Evolutionary conservation across 2,797 vertebrate genomes (phyloP), one percentile per base, ranked within the genome.

Genomic region (Eleutherodactylus coqui): DNA sequence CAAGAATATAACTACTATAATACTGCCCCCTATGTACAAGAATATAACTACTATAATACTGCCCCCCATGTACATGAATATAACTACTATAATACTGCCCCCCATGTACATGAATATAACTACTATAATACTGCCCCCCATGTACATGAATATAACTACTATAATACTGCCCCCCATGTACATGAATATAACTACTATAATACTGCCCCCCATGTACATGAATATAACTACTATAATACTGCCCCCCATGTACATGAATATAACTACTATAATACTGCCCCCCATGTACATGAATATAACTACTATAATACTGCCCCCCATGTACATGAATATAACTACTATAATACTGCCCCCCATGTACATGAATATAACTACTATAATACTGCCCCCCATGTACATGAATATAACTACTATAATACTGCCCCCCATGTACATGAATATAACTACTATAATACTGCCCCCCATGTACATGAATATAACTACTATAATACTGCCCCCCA

Each of bases 331-430:
- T 62, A 62, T 62, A 62, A 32, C 58, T 62, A 62, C 58, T 62
- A 62, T 62, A 62, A 62, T 62, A 62, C 53, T 58, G 53, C 24
- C 53, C 24, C 55, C 55, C 10, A 58, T 58, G 24, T 62, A 62
- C 58, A 32, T 29, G 11, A 62, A 62, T 62, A 62, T 62, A 62
- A 32, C 27, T 62, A 62, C 58, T 62, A 62, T 62, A 62, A 62
- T 62, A 62, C 58, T 62, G 10, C 27, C 58, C 7, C 58, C 58
- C 32, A 62, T 62, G 16, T 62, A 62, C 58, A 58, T 9, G 53
- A 58, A 58, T 58, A 58, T 58, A 58, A 58, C 53, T 58, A 58
- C 53, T 58, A 58, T 58, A 58, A 58, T 58, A 58, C 53, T 58
- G 4, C 53, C 24, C 24, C 53, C 47, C n/a, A 58, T 58, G 24